phyloP scores from a whole-genome alignment of 1,140 invertebrate species.

The Ephestia elutella region DNA sequence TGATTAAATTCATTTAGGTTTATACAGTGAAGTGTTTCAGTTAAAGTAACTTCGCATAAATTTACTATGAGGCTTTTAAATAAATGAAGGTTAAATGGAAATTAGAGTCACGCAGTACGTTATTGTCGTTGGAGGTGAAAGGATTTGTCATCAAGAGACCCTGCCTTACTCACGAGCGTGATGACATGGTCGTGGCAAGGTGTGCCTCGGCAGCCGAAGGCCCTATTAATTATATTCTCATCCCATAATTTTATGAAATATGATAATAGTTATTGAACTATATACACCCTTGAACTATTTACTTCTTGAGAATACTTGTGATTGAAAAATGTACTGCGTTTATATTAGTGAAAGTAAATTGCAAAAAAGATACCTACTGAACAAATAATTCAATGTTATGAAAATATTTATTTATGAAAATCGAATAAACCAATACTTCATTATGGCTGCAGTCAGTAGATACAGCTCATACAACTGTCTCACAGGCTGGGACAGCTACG shows the following conservation, averaged over 20 bases:
- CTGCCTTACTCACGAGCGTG: neutral
- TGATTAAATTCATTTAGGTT: neutral
- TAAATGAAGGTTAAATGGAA: neutral
- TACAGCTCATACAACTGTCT: constrained; percentile 92
- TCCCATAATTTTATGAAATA: too few relatives aligned
- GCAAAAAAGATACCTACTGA: too few relatives aligned
- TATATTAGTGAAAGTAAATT: too few relatives aligned
- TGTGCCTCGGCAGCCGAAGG: too few relatives aligned
- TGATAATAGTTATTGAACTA: too few relatives aligned
- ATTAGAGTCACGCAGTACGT: neutral
- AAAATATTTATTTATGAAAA: neutral
- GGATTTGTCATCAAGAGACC: too few relatives aligned
- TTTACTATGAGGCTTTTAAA: neutral
- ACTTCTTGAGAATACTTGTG: too few relatives aligned
- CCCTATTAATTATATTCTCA: too few relatives aligned
- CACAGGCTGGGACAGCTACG: constrained; percentile 91
- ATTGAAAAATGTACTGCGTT: too few relatives aligned
- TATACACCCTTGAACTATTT: too few relatives aligned
- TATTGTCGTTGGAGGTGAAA: neutral
- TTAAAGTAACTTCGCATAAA: neutral
- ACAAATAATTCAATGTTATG: too few relatives aligned
- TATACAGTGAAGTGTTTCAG: neutral
- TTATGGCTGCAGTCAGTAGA: constrained; percentile 62
- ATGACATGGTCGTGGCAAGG: neutral
- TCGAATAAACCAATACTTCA: neutral